These are phyloP conservation scores for Rhineura floridana DNA, from an alignment of 2,113 vertebrate genomes.

Conservation along the genomic window DNA sequence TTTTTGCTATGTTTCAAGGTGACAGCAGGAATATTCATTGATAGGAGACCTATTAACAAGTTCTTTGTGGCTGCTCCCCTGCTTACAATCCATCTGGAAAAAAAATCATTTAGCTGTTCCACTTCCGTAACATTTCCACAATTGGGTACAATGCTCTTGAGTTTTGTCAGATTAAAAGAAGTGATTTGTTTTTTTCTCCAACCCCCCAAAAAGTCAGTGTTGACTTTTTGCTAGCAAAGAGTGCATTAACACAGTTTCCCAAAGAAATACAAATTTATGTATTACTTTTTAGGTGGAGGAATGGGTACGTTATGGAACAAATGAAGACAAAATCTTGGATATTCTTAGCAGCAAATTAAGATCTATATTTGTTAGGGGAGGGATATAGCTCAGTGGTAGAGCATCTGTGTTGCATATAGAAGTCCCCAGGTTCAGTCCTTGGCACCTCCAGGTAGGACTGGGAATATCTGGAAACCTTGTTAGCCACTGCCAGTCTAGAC, in stretches of 20 bases:
- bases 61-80: constrained; percentile 39
- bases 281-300: constrained; percentile 36
- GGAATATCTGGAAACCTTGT: too few species aligned
- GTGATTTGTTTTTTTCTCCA: constrained; percentile 25
- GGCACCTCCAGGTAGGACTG: too few species aligned
- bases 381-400: too few species aligned
- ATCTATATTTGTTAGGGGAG: not conserved
- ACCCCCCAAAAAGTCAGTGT: not conserved
- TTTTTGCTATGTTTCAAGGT: constrained; percentile 58
- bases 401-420: too few species aligned
- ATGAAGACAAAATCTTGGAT: not conserved
- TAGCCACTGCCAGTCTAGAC: too few species aligned
- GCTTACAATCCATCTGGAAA: constrained; percentile 34
- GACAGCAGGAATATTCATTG: constrained; percentile 60
- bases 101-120: constrained; percentile 28
- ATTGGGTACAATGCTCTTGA: not conserved
- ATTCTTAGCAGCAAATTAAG: not conserved
- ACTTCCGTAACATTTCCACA: constrained; percentile 23
- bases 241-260: not conserved
- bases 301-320: constrained; percentile 35
- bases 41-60: constrained; percentile 49
- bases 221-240: not conserved
- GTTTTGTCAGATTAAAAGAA: constrained; percentile 15
- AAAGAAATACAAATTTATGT: constrained; percentile 27
- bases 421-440: too few species aligned